Evolutionary conservation across 2,797 vertebrate genomes (phyloP).

Genomic region (Lacerta bilineata): DNA sequence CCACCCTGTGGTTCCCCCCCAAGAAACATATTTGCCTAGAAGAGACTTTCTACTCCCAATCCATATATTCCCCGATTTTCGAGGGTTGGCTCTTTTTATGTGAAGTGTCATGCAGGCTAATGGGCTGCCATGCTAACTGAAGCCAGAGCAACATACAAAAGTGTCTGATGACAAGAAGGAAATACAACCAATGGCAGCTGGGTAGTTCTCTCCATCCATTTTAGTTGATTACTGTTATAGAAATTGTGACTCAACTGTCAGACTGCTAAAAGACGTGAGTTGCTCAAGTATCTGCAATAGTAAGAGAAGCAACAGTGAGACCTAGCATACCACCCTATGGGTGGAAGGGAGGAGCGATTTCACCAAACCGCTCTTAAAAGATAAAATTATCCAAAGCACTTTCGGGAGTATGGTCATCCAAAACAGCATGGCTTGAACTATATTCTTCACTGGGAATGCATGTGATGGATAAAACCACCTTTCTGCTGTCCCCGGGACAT

Average conservation of each 20-base stretch:
- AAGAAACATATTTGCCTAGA: not conserved
- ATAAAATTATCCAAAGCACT: no score
- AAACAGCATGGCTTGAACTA: no score
- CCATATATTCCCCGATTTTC: not conserved
- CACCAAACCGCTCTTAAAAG: not conserved
- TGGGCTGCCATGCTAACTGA: slow-evolving; percentile 34
- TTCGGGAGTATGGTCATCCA: no score
- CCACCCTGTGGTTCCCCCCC: no score
- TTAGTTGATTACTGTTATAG: slow-evolving; percentile 26
- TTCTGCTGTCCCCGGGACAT: no score
- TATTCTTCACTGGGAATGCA: no score
- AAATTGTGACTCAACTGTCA: slow-evolving; percentile 36
- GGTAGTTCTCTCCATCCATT: slow-evolving; percentile 32
- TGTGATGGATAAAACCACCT: no score
- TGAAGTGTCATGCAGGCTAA: slow-evolving; percentile 36
- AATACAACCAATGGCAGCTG: slow-evolving; percentile 44
- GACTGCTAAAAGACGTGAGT: not conserved
- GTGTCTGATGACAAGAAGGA: slow-evolving; percentile 14
- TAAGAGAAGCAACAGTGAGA: slow-evolving; percentile 47
- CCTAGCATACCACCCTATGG: not conserved
- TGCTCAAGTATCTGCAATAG: slow-evolving; percentile 41
- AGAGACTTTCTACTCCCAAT: not conserved
- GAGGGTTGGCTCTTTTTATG: slow-evolving; percentile 7
- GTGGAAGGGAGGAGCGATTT: slow-evolving; percentile 14
- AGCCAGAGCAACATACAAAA: slow-evolving; percentile 35